Conservation (phyloP, 2,797 vertebrate genomes). For the Neosilurus mollespiculum region DNA sequence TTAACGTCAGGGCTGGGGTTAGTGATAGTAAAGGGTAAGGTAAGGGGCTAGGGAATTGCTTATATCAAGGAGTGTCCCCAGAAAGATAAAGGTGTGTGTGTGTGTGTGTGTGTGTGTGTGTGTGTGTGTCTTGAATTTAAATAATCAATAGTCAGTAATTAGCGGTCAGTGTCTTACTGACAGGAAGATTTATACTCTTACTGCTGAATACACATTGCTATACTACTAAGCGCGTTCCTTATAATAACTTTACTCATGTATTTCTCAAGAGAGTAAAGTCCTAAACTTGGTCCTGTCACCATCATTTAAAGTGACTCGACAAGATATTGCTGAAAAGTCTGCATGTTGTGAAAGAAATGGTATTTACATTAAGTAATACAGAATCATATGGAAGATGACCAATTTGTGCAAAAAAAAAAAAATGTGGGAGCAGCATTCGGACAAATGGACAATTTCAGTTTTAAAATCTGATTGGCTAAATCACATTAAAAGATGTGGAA, state of each 20-base stretch:
- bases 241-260: too few relatives aligned
- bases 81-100: not conserved
- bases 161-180: not conserved
- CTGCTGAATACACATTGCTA: not conserved
- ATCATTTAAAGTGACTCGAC: too few relatives aligned
- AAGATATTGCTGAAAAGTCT: not conserved
- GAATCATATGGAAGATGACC: not conserved
- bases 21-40: too few relatives aligned
- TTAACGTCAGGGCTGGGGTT: too few relatives aligned
- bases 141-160: not conserved
- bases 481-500: not conserved
- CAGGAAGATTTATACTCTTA: not conserved
- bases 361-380: not conserved
- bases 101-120: conserved; percentile 2
- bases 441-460: not conserved
- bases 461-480: not conserved
- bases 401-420: not conserved
- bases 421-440: not conserved
- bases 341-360: not conserved
- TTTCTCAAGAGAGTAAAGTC: too few relatives aligned
- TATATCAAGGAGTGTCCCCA: too few relatives aligned
- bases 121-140: not conserved
- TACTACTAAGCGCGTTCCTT: not conserved
- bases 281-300: too few relatives aligned
- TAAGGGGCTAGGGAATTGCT: too few relatives aligned